A percentile compares a stretch with the other conserved stretches of the same genome.
Evolutionary conservation across 2,888 invertebrate species (phyloP).

Genomic region (Notodonta dromedarius): DNA sequence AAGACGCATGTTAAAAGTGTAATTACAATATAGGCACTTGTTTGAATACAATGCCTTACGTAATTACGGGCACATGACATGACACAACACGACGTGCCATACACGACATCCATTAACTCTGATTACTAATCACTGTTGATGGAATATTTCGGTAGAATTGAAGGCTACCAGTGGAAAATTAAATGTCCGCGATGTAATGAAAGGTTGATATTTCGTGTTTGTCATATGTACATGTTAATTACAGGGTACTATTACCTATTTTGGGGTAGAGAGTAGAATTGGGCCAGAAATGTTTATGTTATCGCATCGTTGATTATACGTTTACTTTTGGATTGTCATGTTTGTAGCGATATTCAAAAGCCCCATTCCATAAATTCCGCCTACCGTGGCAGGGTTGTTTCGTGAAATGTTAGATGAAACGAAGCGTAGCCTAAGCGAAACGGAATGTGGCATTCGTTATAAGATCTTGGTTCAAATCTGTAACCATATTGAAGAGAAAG

Average conservation of each 20-base stretch:
- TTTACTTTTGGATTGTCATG: no score
- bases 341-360: background rate
- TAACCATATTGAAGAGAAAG: no score
- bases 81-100: constrained; percentile 43
- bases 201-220: background rate
- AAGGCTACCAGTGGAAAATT: constrained; percentile 25
- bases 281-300: background rate
- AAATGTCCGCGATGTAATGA: constrained; percentile 9
- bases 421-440: no score
- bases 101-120: constrained; percentile 57
- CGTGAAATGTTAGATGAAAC: no score
- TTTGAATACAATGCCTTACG: constrained; percentile 32
- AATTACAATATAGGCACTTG: constrained; percentile 4
- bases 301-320: background rate
- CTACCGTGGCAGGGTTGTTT: no score
- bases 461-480: no score
- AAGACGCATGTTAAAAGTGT: no score
- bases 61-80: constrained; percentile 47
- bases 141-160: constrained; percentile 40
- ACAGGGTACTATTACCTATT: background rate
- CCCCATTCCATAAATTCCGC: no score
- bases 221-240: constrained; percentile 18
- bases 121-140: constrained; percentile 65
- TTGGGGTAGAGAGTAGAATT: constrained; percentile 6
- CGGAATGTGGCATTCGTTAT: no score